A percentile compares a stretch with the other conserved stretches of the same genome.
Evolutionary conservation across 2,113 vertebrate genomes (phyloP).

Genomic region (Eptesicus fuscus): DNA sequence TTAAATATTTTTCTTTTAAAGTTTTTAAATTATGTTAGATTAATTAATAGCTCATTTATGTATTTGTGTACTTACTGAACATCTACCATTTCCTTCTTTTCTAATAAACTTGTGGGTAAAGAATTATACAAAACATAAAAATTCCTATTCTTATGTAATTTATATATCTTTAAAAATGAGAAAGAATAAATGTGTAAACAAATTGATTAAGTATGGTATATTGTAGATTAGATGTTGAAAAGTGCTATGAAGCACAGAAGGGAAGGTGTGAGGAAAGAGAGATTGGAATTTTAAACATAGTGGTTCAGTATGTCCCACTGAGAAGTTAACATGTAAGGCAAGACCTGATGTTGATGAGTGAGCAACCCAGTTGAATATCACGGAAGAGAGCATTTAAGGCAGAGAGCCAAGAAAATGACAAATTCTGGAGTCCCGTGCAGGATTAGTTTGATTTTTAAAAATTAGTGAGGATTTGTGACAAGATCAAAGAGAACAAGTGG

Average conservation of each 20-base stretch:
- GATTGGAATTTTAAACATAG: background rate
- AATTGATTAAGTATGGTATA: background rate
- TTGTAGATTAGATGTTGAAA: background rate
- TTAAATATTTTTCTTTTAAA: background rate
- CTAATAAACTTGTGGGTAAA: background rate
- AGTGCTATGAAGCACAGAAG: background rate
- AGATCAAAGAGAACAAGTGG: background rate
- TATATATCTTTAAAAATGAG: background rate
- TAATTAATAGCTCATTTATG: background rate
- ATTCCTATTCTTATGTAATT: background rate
- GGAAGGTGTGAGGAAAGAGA: background rate
- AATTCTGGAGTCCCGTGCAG: background rate
- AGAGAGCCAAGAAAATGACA: background rate
- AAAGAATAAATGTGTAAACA: background rate
- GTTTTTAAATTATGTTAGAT: background rate
- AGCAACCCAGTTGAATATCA: background rate
- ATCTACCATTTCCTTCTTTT: background rate
- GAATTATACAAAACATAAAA: background rate
- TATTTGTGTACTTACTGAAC: background rate
- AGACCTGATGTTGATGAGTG: background rate
- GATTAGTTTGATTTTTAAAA: background rate
- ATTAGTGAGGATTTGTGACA: background rate
- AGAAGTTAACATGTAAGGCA: background rate
- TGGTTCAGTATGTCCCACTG: background rate
- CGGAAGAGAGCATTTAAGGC: background rate